A percentile compares a stretch with the other conserved stretches of the same genome.
These are phyloP conservation scores for Euproctis similis DNA, from an alignment of 2,888 invertebrate species.

Conservation along the genomic window DNA sequence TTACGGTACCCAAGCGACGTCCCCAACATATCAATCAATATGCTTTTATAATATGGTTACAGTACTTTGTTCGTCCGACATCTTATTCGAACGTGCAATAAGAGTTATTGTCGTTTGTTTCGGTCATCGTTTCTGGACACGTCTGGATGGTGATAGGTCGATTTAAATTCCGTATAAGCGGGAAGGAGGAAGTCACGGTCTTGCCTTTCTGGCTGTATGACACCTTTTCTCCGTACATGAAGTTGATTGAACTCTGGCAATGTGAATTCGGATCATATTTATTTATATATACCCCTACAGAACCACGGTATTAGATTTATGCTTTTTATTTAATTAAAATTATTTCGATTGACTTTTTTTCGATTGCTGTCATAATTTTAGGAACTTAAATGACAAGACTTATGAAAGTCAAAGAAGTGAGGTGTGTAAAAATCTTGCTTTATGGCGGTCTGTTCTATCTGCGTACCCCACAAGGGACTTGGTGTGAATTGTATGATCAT, in stretches of 20 bases:
- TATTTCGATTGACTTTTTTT: too few species aligned
- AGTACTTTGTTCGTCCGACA: slow-evolving; percentile 36
- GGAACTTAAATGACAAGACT: too few species aligned
- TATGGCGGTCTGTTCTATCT: too few species aligned
- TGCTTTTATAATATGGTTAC: slow-evolving; percentile 57
- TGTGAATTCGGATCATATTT: slow-evolving; percentile 33
- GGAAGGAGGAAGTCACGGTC: slow-evolving; percentile 74
- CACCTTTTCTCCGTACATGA: slow-evolving; percentile 71
- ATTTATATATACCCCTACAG: too few species aligned
- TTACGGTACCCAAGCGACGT: slow-evolving; percentile 61
- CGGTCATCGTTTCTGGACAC: slow-evolving; percentile 25
- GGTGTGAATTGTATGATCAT: too few species aligned
- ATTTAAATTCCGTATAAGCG: slow-evolving; percentile 74
- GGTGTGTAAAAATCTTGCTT: too few species aligned
- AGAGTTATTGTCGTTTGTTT: slow-evolving; percentile 33
- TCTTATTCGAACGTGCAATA: slow-evolving; percentile 37
- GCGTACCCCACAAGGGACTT: too few species aligned
- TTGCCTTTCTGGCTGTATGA: slow-evolving; percentile 58
- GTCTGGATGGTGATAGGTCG: slow-evolving; percentile 59
- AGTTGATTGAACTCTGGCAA: slow-evolving; percentile 61
- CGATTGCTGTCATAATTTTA: too few species aligned
- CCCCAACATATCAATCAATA: slow-evolving; percentile 69
- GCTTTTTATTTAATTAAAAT: too few species aligned
- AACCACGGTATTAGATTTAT: too few species aligned
- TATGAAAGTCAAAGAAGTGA: too few species aligned